Evolutionary conservation across 1,140 invertebrate species (phyloP).

Genomic region (Manduca sexta): DNA sequence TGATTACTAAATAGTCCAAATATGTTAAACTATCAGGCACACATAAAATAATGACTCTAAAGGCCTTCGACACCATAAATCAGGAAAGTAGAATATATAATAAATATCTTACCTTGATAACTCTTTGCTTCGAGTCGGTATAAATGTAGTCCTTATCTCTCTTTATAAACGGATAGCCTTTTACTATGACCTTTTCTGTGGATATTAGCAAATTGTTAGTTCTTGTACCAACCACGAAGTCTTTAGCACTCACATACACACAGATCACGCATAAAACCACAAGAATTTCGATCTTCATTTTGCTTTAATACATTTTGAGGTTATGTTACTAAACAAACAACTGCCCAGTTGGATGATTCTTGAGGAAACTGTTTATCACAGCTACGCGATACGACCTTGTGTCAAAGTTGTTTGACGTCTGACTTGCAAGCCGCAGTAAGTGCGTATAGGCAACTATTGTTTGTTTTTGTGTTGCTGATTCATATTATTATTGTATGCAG

Average conservation of each 20-base stretch:
- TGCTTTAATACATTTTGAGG: neutral
- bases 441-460: too few relatives aligned
- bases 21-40: too few relatives aligned
- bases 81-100: too few relatives aligned
- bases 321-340: too few relatives aligned
- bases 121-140: conserved; percentile 41
- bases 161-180: conserved; percentile 35
- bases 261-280: conserved; percentile 32
- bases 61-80: too few relatives aligned
- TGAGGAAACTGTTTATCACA: neutral
- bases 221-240: conserved; percentile 47
- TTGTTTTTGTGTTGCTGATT: too few relatives aligned
- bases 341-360: too few relatives aligned
- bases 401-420: neutral
- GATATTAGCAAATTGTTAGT: conserved; percentile 55
- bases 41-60: too few relatives aligned
- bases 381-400: conserved; percentile 10
- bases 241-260: conserved; percentile 39
- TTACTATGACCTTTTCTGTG: conserved; percentile 50
- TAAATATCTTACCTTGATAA: conserved; percentile 44
- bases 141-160: conserved; percentile 56
- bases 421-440: too few relatives aligned
- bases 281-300: conserved; percentile 39
- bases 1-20: too few relatives aligned
- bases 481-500: too few relatives aligned